Evolutionary conservation across 1,140 invertebrate genomes (phyloP), one percentile per base, ranked within the genome.

Genomic region (Drosophila athabasca): DNA sequence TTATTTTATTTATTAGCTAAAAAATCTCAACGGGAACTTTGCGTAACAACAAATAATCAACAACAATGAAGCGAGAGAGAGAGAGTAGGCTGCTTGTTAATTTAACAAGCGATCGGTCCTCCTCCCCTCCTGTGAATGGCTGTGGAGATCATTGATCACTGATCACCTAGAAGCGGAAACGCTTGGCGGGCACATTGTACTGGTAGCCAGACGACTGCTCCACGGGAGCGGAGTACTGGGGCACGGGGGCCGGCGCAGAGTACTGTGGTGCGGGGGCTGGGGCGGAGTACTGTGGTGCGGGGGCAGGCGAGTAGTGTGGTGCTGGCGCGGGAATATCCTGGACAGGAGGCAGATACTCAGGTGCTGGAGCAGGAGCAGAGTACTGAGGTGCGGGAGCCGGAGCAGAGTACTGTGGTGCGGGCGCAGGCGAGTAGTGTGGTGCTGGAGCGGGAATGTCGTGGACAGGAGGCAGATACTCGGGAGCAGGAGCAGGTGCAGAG

Each of bases 21-120:
- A 48, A 83, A 88, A 85, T 85, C 82, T 81, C 82, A 88, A 82
- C 82, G 80, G 67, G 79, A 82, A 88, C 83, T 85, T 82, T 88
- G 78, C 78, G 80, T 88, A 85, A 82, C 82, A 85, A 88, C 82
- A 85, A 78, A 80, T 70, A 61, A 71, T 88, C 82, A 85, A 85
- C 82, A 85, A 85, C 83, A 75, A 76, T 68, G 64, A 39, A 39
- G 31, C 9, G 9, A 11, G 31, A 53, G 58, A 26, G 53, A 24
- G 52, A 58, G 19, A 24, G 53, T 17, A 72, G 44, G 43, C 53
- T 52, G 45, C 67, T 85, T 85, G 51, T 85, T 85, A 85, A 85
- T 85, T 85, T 85, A 85, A 85, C 78, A 85, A 85, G 67, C 53
- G 48, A 11, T 17, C 35, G 24, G 4, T 4, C 11, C 35, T 35